Conservation (phyloP, 2,113 vertebrate genomes). For the Malurus melanocephalus region DNA sequence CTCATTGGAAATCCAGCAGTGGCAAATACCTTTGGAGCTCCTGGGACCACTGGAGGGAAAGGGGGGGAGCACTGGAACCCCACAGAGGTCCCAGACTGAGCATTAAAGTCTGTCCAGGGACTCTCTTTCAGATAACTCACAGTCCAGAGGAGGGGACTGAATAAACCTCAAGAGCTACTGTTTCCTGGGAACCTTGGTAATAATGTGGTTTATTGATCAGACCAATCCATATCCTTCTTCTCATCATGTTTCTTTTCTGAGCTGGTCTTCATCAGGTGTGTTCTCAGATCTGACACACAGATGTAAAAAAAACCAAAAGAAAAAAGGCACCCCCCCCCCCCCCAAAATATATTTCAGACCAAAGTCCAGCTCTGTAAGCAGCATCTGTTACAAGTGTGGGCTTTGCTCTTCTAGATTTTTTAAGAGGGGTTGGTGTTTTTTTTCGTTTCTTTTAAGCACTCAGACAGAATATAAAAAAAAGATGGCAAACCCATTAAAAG, state of each 20-base stretch:
- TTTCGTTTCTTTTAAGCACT: neutral
- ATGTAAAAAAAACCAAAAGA: neutral
- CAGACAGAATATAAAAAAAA: neutral
- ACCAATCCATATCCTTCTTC: neutral
- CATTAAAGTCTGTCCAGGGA: neutral
- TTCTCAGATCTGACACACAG: neutral
- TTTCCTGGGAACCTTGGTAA: neutral
- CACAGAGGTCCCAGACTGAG: neutral
- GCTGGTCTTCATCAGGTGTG: neutral
- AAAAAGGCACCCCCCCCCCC: accelerated
- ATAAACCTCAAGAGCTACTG: neutral
- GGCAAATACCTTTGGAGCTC: neutral
- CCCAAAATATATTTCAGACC: neutral
- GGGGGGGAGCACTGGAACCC: neutral
- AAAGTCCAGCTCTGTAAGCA: neutral
- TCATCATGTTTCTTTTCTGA: neutral
- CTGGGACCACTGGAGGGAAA: neutral
- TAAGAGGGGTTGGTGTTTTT: neutral
- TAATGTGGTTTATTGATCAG: neutral
- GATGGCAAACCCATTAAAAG: neutral
- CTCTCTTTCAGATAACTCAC: neutral
- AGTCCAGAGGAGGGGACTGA: neutral
- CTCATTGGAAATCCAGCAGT: neutral
- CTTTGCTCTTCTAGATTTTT: neutral
- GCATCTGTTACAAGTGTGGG: accelerated